Percentiles rank a stretch among this genome's conserved stretches.
These are phyloP conservation scores for Halichoeres trimaculatus DNA, from an alignment of 2,113 vertebrate genomes.

Conservation along the genomic window DNA sequence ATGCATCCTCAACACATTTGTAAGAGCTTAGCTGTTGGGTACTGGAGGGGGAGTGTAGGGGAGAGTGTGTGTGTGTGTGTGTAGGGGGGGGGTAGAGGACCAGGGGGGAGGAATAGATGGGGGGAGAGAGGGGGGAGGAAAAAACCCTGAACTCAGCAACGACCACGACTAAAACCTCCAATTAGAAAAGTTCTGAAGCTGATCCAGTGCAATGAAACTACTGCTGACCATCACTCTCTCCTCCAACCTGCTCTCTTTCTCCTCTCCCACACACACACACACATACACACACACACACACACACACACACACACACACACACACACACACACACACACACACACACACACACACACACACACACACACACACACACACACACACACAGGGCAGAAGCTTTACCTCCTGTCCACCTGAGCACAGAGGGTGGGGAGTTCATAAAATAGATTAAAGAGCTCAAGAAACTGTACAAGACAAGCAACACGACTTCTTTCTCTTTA, in stretches of 20 bases:
- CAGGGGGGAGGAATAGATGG: slow-evolving; percentile 42
- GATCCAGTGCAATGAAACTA: slow-evolving; percentile 75
- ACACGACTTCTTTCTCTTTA: slow-evolving; percentile 39
- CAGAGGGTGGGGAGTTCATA: slow-evolving; percentile 23
- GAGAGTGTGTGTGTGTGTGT: neutral
- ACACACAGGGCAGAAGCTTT: neutral
- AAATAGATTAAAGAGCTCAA: slow-evolving; percentile 52
- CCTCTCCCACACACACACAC: neutral
- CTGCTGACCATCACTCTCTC: slow-evolving; percentile 46
- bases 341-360: slow-evolving; percentile 32
- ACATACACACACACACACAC: slow-evolving; percentile 32
- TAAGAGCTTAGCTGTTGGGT: slow-evolving; percentile 79
- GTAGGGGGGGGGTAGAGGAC: slow-evolving; percentile 3
- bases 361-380: slow-evolving; percentile 17
- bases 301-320: slow-evolving; percentile 27
- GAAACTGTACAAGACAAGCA: slow-evolving; percentile 36
- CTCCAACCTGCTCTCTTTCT: slow-evolving; percentile 11
- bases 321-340: slow-evolving; percentile 17
- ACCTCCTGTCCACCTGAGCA: slow-evolving; percentile 49
- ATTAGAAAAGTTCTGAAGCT: slow-evolving; percentile 77
- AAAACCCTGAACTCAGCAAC: slow-evolving; percentile 90
- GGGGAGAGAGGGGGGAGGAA: slow-evolving; percentile 62
- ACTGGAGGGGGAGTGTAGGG: slow-evolving; percentile 24
- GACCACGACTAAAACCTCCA: slow-evolving; percentile 76
- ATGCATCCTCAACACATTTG: slow-evolving; percentile 92